A percentile compares a stretch with the other conserved stretches of the same genome.
phyloP scores from a whole-genome alignment of 2,888 invertebrate species.

The Patella ulyssiponensis region DNA sequence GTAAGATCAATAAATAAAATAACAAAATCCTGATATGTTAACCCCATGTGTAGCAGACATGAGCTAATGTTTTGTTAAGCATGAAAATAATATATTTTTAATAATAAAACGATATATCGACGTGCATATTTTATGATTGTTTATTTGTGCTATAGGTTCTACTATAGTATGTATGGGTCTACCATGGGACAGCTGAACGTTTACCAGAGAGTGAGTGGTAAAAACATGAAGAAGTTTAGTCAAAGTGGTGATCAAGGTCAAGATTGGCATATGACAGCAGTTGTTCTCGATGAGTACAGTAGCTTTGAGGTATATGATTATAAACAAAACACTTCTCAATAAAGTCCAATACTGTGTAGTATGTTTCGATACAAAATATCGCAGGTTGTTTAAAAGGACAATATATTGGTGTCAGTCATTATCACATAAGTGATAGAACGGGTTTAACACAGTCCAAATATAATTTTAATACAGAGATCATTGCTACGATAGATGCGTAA shows the following conservation, averaged over 20 bases:
- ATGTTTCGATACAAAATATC: not conserved
- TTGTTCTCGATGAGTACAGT: constrained; percentile 25
- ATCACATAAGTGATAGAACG: no score
- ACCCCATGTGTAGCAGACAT: no score
- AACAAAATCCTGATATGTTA: no score
- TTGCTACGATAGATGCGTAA: not conserved
- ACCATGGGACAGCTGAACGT: constrained; percentile 45
- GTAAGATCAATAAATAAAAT: no score
- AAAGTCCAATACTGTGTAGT: not conserved
- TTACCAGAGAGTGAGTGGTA: constrained; percentile 32
- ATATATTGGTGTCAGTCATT: no score
- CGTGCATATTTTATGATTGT: no score
- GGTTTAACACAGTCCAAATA: no score
- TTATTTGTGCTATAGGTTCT: constrained; percentile 36
- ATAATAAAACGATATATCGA: no score
- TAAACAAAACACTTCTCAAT: not conserved
- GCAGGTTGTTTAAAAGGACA: no score
- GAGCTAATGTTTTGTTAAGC: no score
- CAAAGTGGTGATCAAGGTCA: constrained; percentile 41
- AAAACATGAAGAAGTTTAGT: constrained; percentile 30
- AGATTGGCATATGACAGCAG: constrained; percentile 38
- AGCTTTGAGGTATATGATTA: constrained; percentile 15
- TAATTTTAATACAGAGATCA: no score
- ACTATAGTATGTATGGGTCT: constrained; percentile 46
- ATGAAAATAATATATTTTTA: no score